Conservation (phyloP, 2,888 invertebrate genomes). For the Ormyrus thymus region DNA sequence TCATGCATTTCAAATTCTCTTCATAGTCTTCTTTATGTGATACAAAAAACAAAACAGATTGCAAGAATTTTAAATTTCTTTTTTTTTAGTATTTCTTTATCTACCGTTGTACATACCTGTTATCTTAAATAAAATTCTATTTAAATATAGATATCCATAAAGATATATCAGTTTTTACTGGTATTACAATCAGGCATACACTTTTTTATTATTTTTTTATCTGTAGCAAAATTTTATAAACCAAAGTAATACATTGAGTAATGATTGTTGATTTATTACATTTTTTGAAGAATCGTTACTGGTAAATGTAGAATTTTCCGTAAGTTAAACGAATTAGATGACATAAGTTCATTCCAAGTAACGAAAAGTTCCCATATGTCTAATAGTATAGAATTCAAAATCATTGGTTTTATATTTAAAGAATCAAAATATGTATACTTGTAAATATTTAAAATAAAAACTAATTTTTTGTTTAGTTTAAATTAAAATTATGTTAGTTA, state of each 20-base stretch:
- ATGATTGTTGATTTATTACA: not conserved
- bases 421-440: constrained; percentile 38
- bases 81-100: too few species aligned
- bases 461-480: not conserved
- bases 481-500: not conserved
- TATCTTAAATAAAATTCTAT: too few species aligned
- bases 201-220: too few species aligned
- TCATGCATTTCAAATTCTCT: too few species aligned
- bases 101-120: too few species aligned
- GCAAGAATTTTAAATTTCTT: too few species aligned
- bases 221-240: not conserved
- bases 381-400: not conserved
- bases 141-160: too few species aligned
- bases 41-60: too few species aligned
- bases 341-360: constrained; percentile 9
- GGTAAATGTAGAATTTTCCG: not conserved
- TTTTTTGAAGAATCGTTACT: not conserved
- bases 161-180: too few species aligned
- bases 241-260: constrained; percentile 6
- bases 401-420: constrained; percentile 3
- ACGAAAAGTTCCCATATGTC: constrained; percentile 5
- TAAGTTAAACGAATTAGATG: not conserved
- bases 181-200: too few species aligned
- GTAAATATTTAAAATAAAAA: constrained; percentile 46
- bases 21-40: too few species aligned